Conservation (phyloP, 2,113 vertebrate species). For the Lamprologus lemairii region DNA sequence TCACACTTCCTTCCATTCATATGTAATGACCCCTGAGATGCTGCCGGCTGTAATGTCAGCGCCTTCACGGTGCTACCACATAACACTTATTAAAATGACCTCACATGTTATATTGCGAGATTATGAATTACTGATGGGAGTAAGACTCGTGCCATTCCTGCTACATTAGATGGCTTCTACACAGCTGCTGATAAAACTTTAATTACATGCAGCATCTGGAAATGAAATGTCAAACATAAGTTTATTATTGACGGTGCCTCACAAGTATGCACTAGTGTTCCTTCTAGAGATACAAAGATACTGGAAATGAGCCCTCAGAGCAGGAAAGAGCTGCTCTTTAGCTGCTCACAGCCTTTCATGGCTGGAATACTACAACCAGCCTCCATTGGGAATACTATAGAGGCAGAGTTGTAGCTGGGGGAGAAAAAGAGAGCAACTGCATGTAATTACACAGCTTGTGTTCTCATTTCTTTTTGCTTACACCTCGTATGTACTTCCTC, state of each 20-base stretch:
- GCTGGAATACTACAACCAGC: background rate
- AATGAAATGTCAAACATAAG: background rate
- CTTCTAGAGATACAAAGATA: background rate
- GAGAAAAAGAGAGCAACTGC: background rate
- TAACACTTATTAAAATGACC: constrained; percentile 15
- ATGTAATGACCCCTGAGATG: constrained; percentile 19
- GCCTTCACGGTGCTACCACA: background rate
- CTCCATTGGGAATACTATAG: constrained; percentile 10
- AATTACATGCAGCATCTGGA: background rate
- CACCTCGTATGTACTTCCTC: background rate
- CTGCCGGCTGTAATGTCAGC: background rate
- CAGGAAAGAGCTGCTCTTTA: background rate
- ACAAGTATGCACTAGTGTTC: background rate
- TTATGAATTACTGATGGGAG: background rate
- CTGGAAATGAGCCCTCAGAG: constrained; percentile 18
- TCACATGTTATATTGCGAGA: background rate
- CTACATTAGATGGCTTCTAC: background rate
- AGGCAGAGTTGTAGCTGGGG: background rate
- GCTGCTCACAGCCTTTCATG: constrained; percentile 19
- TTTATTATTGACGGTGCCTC: background rate
- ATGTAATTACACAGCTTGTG: constrained; percentile 13
- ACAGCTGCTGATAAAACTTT: background rate
- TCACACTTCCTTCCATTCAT: constrained; percentile 26
- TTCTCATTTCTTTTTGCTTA: background rate
- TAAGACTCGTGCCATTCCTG: background rate